Conservation (phyloP, 2,113 vertebrate genomes). For the Heterotis niloticus region DNA sequence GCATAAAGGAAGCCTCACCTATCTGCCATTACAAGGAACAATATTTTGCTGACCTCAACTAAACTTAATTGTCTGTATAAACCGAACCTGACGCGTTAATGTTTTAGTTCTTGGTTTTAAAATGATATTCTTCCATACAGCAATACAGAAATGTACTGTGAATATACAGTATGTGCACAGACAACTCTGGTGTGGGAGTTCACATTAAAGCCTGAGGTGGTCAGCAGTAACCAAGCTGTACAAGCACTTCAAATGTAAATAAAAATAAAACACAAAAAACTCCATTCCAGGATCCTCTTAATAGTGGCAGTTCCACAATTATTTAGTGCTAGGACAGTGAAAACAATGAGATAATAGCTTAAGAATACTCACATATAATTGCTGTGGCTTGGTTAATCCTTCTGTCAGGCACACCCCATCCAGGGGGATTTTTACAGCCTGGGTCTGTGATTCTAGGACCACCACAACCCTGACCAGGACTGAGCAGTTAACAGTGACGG, state of each 20-base stretch:
- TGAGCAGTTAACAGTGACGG: no score
- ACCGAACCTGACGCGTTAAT: not conserved
- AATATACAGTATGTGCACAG: no score
- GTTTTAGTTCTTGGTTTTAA: not conserved
- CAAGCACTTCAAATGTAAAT: not conserved
- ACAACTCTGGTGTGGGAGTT: no score
- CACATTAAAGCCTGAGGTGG: not conserved
- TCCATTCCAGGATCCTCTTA: constrained; percentile 3
- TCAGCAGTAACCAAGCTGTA: not conserved
- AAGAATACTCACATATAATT: constrained; percentile 17
- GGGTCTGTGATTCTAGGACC: no score
- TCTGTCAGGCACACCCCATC: not conserved
- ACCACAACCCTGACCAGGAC: no score
- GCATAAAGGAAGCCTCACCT: no score
- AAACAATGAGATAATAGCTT: constrained; percentile 20
- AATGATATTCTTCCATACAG: not conserved
- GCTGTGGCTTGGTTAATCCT: constrained; percentile 9
- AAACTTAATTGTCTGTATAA: not conserved
- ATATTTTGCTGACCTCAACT: no score
- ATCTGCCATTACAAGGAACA: no score
- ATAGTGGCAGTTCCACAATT: constrained; percentile 12
- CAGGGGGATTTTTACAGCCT: no score
- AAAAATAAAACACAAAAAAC: not conserved
- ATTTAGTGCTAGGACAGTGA: constrained; percentile 10
- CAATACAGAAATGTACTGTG: not conserved